A percentile compares a stretch with the other conserved stretches of the same genome.
These are phyloP conservation scores for Hydrolagus colliei DNA, from an alignment of 2,797 vertebrate genomes.

Conservation along the genomic window DNA sequence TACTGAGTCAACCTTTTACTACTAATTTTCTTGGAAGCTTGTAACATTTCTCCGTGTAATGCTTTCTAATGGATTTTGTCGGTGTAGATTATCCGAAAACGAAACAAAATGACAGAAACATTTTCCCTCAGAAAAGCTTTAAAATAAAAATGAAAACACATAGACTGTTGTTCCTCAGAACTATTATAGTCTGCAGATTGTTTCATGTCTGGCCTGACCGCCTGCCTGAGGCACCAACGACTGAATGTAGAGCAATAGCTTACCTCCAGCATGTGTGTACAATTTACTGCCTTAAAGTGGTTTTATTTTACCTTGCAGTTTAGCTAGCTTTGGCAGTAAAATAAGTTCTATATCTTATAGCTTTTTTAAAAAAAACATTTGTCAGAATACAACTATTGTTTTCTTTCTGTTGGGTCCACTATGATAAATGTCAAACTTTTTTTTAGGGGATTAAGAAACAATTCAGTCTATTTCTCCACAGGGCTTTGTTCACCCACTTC, in stretches of 20 bases:
- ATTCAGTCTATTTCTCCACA: not conserved
- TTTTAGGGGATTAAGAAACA: not conserved
- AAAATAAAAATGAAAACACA: not conserved
- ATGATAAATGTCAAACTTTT: not conserved
- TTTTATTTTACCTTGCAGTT: slow-evolving; percentile 8
- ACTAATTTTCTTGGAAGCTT: not conserved
- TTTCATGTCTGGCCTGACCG: not conserved
- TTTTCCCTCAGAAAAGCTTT: not conserved
- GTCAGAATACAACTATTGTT: not conserved
- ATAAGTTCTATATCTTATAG: not conserved
- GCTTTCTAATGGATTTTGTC: not conserved
- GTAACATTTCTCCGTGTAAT: not conserved
- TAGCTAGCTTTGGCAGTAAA: not conserved
- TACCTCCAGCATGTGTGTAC: not conserved
- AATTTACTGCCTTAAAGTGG: not conserved
- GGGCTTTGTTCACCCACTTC: not conserved
- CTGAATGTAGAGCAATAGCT: not conserved
- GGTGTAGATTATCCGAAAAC: not conserved
- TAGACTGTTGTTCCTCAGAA: not conserved
- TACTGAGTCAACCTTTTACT: not conserved
- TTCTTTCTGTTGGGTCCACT: not conserved
- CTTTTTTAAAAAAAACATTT: not conserved
- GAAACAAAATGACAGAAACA: not conserved
- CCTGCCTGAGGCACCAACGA: slow-evolving; percentile 4
- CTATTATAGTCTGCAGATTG: not conserved